These are phyloP conservation scores for Cephus pygmeus DNA, from an alignment of 2,888 invertebrate species.

Conservation along the genomic window DNA sequence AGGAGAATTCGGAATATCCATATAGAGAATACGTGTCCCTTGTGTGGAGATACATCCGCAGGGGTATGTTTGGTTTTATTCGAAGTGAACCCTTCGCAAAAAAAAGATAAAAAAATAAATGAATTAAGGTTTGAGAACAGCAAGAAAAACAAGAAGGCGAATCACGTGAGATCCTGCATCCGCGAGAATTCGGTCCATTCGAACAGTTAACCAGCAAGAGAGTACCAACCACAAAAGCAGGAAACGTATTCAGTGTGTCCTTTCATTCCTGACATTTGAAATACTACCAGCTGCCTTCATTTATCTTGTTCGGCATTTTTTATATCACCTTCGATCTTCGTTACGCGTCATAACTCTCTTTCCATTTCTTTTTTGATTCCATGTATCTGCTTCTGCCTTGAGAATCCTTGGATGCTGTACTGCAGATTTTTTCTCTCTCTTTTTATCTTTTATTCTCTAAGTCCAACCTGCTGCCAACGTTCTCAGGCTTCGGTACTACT, in stretches of 20 bases:
- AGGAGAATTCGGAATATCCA: conserved; percentile 4
- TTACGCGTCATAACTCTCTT: background rate
- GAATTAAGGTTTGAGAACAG: background rate
- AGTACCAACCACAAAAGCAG: conserved; percentile 24
- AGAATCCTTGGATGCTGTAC: background rate
- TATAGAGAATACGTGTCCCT: conserved; percentile 18
- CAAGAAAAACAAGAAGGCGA: background rate
- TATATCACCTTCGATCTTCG: background rate
- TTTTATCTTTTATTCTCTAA: background rate
- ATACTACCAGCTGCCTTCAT: conserved; percentile 33
- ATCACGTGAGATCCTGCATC: background rate
- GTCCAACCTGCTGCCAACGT: conserved; percentile 5
- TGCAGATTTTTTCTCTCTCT: conserved; percentile 16
- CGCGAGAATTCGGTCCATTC: background rate
- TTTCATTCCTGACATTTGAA: conserved; percentile 33
- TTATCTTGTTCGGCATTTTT: conserved; percentile 36
- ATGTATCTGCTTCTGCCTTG: background rate
- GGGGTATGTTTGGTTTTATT: conserved; percentile 24
- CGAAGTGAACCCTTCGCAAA: background rate
- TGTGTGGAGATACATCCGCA: conserved; percentile 10
- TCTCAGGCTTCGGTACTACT: conserved; percentile 21
- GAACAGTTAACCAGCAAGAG: background rate
- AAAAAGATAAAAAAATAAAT: background rate
- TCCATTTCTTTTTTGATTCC: background rate
- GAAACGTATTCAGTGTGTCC: conserved; percentile 43